Percentiles rank a stretch among this genome's conserved stretches.
phyloP scores from a whole-genome alignment of 2,113 vertebrate genomes.

The Podocnemis expansa region DNA sequence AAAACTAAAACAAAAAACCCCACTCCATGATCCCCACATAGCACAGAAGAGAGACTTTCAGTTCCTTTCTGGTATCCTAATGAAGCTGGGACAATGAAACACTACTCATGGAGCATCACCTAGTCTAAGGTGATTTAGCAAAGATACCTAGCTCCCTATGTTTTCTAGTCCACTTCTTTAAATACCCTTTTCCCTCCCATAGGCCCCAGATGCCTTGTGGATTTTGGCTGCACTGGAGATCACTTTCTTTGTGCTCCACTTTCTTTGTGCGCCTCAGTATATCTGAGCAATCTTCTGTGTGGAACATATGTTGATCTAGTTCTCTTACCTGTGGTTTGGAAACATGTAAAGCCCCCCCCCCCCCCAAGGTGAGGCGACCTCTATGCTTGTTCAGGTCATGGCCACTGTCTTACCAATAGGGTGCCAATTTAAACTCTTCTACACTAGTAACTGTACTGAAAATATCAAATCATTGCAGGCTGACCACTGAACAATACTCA shows the following conservation, averaged over 20 bases:
- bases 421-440: not conserved
- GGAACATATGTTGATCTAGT: not conserved
- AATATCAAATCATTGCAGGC: not conserved
- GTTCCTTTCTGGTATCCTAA: too few species aligned
- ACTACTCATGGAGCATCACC: not conserved
- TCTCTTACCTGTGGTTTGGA: not conserved
- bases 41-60: too few species aligned
- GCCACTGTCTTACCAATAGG: not conserved
- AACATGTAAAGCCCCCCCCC: not conserved
- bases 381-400: not conserved
- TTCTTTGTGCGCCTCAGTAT: not conserved
- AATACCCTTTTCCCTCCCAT: not conserved
- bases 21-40: too few species aligned
- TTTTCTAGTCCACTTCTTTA: too few species aligned
- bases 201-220: not conserved
- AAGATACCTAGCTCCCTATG: too few species aligned
- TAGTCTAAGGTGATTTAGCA: too few species aligned
- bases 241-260: too few species aligned
- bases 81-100: too few species aligned
- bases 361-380: not conserved
- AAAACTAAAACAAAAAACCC: too few species aligned
- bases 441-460: not conserved
- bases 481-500: not conserved
- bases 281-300: not conserved
- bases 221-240: not conserved